These are phyloP conservation scores for Formica exsecta DNA, from an alignment of 1,140 invertebrate genomes.

Conservation along the genomic window DNA sequence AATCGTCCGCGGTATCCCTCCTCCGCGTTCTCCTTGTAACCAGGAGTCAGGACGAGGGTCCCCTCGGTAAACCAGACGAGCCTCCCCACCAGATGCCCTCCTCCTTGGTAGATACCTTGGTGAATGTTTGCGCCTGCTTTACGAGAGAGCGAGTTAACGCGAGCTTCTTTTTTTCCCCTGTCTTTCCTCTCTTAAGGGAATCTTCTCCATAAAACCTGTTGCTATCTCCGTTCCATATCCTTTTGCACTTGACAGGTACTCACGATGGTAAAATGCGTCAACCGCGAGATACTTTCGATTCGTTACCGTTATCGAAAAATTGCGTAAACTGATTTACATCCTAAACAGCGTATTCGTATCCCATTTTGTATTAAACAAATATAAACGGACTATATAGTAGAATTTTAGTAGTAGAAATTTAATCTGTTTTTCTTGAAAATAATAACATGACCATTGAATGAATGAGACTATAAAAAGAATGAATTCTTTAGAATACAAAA, in stretches of 20 bases:
- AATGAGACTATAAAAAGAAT: not conserved
- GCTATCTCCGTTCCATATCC: not conserved
- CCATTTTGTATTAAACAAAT: not conserved
- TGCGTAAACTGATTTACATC: not conserved
- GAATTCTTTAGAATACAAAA: too few relatives aligned
- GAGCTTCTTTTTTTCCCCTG: constrained; percentile 48
- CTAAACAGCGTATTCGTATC: not conserved
- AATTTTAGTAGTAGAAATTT: not conserved
- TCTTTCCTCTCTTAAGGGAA: constrained; percentile 4
- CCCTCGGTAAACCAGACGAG: constrained; percentile 57
- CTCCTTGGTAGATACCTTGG: constrained; percentile 51
- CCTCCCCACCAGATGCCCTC: constrained; percentile 51
- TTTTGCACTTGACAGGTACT: constrained; percentile 21
- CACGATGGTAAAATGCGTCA: constrained; percentile 9
- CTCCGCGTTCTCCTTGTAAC: constrained; percentile 51
- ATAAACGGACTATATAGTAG: too few relatives aligned
- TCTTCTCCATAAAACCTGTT: not conserved
- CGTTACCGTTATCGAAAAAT: not conserved
- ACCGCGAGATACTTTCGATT: not conserved
- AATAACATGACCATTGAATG: not conserved
- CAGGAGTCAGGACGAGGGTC: constrained; percentile 67
- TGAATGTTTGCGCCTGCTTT: constrained; percentile 67
- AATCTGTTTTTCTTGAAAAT: not conserved
- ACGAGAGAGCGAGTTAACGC: not conserved
- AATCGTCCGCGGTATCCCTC: constrained; percentile 63